Conservation (phyloP, 1,140 invertebrate species). For the Stegodyphus mimosarum region DNA sequence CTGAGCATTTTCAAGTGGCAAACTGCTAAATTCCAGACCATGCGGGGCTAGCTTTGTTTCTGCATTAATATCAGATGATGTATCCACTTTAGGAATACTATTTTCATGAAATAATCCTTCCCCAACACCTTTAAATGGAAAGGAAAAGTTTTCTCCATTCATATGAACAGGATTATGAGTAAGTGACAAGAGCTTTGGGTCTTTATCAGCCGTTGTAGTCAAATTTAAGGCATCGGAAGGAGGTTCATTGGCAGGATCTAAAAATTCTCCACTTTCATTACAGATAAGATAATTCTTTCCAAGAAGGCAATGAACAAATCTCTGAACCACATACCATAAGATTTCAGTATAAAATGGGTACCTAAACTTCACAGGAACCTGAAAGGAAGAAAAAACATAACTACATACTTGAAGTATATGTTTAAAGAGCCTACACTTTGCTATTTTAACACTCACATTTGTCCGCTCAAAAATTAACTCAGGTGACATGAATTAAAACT, state of each 20-base stretch:
- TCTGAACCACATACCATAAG: conserved; percentile 96
- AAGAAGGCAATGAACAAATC: conserved; percentile 89
- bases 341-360: conserved; percentile 98
- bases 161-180: conserved; percentile 44
- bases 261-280: conserved; percentile 62
- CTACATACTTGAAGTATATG: neutral
- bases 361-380: conserved; percentile 95
- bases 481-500: no score
- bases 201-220: conserved; percentile 23
- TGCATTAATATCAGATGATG: conserved; percentile 66
- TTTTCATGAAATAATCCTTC: neutral
- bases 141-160: conserved; percentile 38
- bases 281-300: conserved; percentile 78
- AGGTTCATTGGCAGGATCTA: conserved; percentile 36
- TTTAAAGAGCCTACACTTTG: neutral
- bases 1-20: conserved; percentile 10
- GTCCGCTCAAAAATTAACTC: no score
- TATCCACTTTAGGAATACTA: no score
- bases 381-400: conserved; percentile 58
- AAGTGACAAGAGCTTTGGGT: conserved; percentile 28
- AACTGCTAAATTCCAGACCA: neutral
- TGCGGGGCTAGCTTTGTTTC: conserved; percentile 75
- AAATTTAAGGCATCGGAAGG: conserved; percentile 34
- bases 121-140: conserved; percentile 50
- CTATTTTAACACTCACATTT: no score